Conservation (phyloP, 2,888 invertebrate genomes). For the Sphinx pinastri region DNA sequence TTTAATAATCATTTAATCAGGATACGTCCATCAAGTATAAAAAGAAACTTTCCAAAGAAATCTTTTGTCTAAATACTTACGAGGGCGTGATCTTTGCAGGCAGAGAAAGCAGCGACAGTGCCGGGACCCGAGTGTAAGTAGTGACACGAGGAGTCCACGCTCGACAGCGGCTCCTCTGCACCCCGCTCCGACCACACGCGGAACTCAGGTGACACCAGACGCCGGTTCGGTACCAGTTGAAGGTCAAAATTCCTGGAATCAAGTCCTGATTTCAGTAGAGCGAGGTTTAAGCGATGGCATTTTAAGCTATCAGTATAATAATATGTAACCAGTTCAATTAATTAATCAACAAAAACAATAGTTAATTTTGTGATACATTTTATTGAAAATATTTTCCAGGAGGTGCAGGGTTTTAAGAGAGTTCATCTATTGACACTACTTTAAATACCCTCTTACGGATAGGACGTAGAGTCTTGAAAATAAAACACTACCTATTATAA, state of each 20-base stretch:
- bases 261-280: not conserved
- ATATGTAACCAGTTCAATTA: no score
- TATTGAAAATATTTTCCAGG: no score
- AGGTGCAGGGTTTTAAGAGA: no score
- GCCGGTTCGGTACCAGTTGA: slow-evolving; percentile 85
- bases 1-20: not conserved
- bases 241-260: slow-evolving; percentile 83
- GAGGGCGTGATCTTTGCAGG: slow-evolving; percentile 85
- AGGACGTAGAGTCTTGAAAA: no score
- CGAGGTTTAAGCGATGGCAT: not conserved
- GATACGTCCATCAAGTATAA: slow-evolving; percentile 11
- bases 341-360: no score
- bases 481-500: not conserved
- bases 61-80: slow-evolving; percentile 69
- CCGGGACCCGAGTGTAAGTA: slow-evolving; percentile 85
- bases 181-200: slow-evolving; percentile 82
- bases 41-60: slow-evolving; percentile 1
- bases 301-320: not conserved
- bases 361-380: no score
- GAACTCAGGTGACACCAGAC: slow-evolving; percentile 84
- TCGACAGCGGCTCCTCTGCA: slow-evolving; percentile 66
- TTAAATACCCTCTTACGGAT: no score
- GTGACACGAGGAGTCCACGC: slow-evolving; percentile 82
- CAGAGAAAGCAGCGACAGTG: slow-evolving; percentile 87
- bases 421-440: no score